Evolutionary conservation across 2,888 invertebrate genomes (phyloP).

Genomic region (Hermodice carunculata): DNA sequence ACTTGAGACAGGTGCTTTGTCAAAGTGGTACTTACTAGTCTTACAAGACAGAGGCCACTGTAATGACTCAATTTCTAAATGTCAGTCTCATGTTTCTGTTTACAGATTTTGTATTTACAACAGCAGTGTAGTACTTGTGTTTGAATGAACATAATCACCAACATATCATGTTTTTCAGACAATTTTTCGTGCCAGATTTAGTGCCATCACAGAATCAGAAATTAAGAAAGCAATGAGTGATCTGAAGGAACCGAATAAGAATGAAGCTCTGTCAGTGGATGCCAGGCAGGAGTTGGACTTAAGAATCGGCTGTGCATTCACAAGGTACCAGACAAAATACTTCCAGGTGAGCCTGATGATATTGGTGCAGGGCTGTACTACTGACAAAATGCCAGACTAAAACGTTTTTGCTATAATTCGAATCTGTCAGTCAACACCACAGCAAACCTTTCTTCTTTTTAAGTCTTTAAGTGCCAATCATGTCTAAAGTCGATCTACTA

Average conservation of each 20-base stretch:
- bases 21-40: too few species aligned
- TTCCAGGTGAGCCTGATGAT: constrained; percentile 81
- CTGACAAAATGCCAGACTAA: too few species aligned
- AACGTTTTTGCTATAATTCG: too few species aligned
- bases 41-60: too few species aligned
- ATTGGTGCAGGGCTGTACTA: neutral
- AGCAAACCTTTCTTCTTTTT: too few species aligned
- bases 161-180: constrained; percentile 55
- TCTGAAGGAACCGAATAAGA: constrained; percentile 90
- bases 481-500: too few species aligned
- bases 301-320: constrained; percentile 98
- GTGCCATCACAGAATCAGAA: constrained; percentile 97
- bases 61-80: too few species aligned
- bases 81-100: too few species aligned
- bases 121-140: neutral
- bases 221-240: constrained; percentile 92
- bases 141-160: neutral
- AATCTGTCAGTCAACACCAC: too few species aligned
- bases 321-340: constrained; percentile 97
- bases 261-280: constrained; percentile 91
- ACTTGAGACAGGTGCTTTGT: too few species aligned
- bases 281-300: constrained; percentile 97
- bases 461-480: too few species aligned
- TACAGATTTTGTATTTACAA: too few species aligned
- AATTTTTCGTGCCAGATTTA: constrained; percentile 92